Conservation (phyloP, 1,140 invertebrate genomes). For the Coptotermes formosanus region DNA sequence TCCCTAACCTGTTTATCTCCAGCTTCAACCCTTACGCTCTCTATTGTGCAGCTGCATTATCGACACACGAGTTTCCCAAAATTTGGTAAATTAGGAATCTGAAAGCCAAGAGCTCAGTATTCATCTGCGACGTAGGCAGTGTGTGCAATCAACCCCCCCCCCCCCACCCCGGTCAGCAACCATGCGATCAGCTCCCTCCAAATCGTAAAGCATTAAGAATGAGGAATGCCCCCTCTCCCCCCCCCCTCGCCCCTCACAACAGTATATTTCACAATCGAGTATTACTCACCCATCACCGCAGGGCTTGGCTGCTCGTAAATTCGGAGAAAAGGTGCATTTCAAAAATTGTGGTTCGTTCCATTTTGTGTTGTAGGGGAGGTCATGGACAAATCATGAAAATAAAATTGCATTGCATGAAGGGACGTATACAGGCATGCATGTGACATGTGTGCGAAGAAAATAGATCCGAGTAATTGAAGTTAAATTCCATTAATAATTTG, state of each 20-base stretch:
- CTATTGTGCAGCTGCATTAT: slow-evolving; percentile 8
- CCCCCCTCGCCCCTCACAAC: background rate
- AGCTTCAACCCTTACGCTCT: slow-evolving; percentile 12
- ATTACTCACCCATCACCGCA: background rate
- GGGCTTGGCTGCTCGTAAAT: slow-evolving; percentile 27
- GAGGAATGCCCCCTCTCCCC: slow-evolving; percentile 7
- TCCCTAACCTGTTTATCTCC: slow-evolving; percentile 28
- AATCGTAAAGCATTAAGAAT: background rate
- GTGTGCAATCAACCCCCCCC: background rate
- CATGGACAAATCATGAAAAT: background rate
- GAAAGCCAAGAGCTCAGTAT: slow-evolving; percentile 3
- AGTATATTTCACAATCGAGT: background rate
- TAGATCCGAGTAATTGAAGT: too few relatives aligned
- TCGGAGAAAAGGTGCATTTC: slow-evolving; percentile 33
- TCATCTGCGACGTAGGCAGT: background rate
- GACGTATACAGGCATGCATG: too few relatives aligned
- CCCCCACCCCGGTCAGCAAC: background rate
- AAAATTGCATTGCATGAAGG: background rate
- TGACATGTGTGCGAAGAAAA: too few relatives aligned
- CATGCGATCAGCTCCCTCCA: background rate
- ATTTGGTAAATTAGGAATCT: slow-evolving; percentile 28
- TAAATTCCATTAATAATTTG: too few relatives aligned
- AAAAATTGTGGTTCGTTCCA: slow-evolving; percentile 34
- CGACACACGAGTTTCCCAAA: slow-evolving; percentile 23
- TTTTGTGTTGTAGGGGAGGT: slow-evolving; percentile 20